Conservation (phyloP, 37 sponge, comb jelly and placozoan genomes). For the Ianthella basta region DNA sequence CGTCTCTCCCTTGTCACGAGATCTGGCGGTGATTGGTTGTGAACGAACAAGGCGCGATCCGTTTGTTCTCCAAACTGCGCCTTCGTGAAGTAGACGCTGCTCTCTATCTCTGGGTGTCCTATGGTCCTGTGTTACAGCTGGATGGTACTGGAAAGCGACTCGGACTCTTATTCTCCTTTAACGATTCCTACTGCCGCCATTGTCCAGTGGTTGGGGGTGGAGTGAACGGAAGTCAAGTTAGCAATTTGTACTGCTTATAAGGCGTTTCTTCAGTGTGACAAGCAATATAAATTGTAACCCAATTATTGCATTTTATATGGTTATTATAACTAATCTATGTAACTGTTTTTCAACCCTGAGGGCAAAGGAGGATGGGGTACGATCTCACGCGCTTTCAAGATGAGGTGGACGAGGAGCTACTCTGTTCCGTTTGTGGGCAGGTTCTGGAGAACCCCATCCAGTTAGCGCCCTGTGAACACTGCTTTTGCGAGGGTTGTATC, state of each 20-base stretch:
- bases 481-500: conserved; percentile 90
- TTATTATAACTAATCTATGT: too few relatives aligned
- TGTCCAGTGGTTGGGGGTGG: conserved; percentile 15
- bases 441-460: conserved; percentile 89
- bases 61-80: too few relatives aligned
- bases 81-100: too few relatives aligned
- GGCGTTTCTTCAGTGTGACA: background rate
- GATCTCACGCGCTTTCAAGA: conserved; percentile 82
- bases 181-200: background rate
- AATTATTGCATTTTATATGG: background rate
- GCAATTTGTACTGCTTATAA: background rate
- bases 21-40: too few relatives aligned
- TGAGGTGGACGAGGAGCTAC: conserved; percentile 91
- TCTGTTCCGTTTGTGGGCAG: conserved; percentile 90
- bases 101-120: too few relatives aligned
- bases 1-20: too few relatives aligned
- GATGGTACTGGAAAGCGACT: too few relatives aligned
- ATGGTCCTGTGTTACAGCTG: too few relatives aligned
- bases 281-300: background rate
- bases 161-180: background rate
- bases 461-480: conserved; percentile 91
- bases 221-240: background rate
- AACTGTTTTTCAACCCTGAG: background rate
- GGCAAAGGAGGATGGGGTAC: conserved; percentile 74
- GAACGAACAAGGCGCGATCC: too few relatives aligned